phyloP scores from a whole-genome alignment of 2,797 vertebrate genomes.

The Squalus acanthias region DNA sequence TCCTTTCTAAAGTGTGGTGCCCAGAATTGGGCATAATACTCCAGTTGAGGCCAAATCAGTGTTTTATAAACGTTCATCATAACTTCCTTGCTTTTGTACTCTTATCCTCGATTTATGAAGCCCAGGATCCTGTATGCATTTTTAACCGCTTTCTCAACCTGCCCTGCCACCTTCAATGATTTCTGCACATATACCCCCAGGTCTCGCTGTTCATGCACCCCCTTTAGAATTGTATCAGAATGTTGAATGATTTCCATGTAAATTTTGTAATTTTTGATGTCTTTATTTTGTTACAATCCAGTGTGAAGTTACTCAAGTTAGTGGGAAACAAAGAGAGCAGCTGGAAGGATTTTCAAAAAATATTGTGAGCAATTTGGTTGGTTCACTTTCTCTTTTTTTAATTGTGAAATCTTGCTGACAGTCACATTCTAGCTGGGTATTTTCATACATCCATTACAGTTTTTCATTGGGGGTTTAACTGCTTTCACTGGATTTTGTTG shows the following conservation, averaged over 20 bases:
- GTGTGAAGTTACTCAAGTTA: neutral
- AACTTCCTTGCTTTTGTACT: too few relatives aligned
- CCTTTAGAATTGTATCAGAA: neutral
- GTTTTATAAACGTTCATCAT: too few relatives aligned
- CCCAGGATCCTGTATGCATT: too few relatives aligned
- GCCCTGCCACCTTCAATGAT: too few relatives aligned
- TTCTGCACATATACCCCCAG: too few relatives aligned
- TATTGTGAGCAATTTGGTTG: neutral
- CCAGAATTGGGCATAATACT: too few relatives aligned
- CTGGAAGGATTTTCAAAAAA: neutral
- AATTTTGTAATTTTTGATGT: neutral
- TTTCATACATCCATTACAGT: neutral
- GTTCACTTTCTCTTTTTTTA: neutral
- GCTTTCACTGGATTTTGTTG: neutral
- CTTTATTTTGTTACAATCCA: neutral
- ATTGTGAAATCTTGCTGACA: neutral
- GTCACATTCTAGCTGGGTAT: neutral
- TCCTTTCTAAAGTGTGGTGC: too few relatives aligned
- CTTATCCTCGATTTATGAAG: too few relatives aligned
- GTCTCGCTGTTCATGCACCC: too few relatives aligned
- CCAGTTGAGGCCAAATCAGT: too few relatives aligned
- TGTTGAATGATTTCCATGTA: neutral
- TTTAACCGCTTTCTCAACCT: too few relatives aligned
- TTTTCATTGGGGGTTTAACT: neutral
- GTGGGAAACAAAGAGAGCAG: neutral